These are phyloP conservation scores for Parnassius orleans DNA, from an alignment of 2,888 invertebrate genomes.

Conservation along the genomic window DNA sequence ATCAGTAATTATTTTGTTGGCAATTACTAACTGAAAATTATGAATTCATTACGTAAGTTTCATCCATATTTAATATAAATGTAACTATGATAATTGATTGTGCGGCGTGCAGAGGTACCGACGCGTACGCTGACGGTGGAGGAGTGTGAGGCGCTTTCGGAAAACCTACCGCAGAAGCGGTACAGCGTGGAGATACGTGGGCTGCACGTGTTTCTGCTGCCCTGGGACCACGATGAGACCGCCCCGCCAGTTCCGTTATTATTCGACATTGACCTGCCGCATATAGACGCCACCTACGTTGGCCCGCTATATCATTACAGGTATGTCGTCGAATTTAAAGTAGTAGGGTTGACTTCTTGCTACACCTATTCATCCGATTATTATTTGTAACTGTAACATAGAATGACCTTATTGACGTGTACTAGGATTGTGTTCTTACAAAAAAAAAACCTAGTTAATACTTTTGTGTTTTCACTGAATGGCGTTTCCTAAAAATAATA, in stretches of 20 bases:
- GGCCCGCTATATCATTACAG: slow-evolving; percentile 62
- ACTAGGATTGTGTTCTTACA: no score
- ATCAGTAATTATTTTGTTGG: no score
- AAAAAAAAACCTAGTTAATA: no score
- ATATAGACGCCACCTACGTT: slow-evolving; percentile 36
- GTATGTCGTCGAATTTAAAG: slow-evolving; percentile 34
- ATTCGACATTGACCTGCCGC: slow-evolving; percentile 47
- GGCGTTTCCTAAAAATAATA: no score
- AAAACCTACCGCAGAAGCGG: slow-evolving; percentile 58
- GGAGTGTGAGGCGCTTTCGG: slow-evolving; percentile 59
- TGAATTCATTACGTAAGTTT: no score
- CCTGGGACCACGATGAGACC: slow-evolving; percentile 49
- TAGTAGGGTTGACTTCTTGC: no score
- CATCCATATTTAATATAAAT: no score
- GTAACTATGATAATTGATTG: background rate
- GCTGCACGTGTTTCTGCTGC: slow-evolving; percentile 43
- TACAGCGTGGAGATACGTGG: slow-evolving; percentile 41
- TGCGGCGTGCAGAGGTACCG: slow-evolving; percentile 40
- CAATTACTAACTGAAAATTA: no score
- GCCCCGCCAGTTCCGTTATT: slow-evolving; percentile 35
- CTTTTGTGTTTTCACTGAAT: no score
- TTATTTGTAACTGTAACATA: no score
- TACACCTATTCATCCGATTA: no score
- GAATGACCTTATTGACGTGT: no score
- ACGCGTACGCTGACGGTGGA: slow-evolving; percentile 61